phyloP scores from a whole-genome alignment of 2,797 vertebrate genomes.

The Coracias cyanogaster region DNA sequence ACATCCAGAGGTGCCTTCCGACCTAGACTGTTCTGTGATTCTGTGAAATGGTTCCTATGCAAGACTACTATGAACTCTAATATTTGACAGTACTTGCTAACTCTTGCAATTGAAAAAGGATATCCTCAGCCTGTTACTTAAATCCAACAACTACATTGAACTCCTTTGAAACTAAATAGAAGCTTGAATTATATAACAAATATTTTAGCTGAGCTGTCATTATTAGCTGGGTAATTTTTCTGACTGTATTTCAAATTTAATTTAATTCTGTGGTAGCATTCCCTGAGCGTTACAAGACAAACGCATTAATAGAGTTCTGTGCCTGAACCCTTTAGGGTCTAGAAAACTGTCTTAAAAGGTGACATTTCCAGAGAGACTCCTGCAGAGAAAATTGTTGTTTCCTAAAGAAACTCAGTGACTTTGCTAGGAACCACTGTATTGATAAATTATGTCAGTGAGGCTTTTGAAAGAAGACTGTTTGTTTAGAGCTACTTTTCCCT shows the following conservation, averaged over 20 bases:
- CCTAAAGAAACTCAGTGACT: not conserved
- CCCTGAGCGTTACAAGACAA: not conserved
- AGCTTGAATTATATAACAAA: not conserved
- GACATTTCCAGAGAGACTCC: not conserved
- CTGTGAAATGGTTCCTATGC: not conserved
- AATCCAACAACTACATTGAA: not conserved
- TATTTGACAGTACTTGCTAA: not conserved
- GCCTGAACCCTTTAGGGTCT: not conserved
- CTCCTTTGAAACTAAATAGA: not conserved
- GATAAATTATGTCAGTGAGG: not conserved
- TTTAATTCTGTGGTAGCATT: not conserved
- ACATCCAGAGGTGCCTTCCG: not conserved
- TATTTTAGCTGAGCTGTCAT: not conserved
- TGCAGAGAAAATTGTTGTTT: not conserved
- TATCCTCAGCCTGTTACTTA: conserved; percentile 24
- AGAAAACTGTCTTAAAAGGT: conserved; percentile 3
- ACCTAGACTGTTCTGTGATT: not conserved
- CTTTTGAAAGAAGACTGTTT: not conserved
- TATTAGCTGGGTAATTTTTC: conserved; percentile 9
- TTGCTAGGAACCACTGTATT: not conserved
- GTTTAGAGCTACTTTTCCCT: not conserved
- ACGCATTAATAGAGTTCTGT: not conserved
- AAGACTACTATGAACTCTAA: not conserved
- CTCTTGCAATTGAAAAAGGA: not conserved
- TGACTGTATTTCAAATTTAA: conserved; percentile 12